Evolutionary conservation across 2,888 invertebrate genomes (phyloP).

Genomic region (Ectobius pallidus): DNA sequence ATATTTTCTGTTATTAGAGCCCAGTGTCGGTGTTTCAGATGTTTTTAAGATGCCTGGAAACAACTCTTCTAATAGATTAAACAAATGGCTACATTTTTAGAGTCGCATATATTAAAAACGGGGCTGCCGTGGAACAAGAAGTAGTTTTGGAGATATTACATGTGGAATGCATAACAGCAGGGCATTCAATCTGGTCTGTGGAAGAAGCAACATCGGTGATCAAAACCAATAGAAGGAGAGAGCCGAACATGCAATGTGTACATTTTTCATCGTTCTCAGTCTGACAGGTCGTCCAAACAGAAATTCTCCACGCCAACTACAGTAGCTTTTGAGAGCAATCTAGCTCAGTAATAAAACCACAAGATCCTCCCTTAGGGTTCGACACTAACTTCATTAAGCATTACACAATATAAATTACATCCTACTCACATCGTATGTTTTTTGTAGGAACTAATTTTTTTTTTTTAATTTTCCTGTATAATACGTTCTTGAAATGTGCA

Average conservation of each 20-base stretch:
- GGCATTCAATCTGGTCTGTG: neutral
- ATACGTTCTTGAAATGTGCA: no score
- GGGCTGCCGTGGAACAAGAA: neutral
- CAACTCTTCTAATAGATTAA: neutral
- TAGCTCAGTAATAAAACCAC: no score
- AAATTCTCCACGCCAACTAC: conserved; percentile 24
- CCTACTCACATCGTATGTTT: no score
- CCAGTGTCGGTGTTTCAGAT: neutral
- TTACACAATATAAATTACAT: no score
- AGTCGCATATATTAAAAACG: neutral
- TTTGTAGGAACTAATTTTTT: no score
- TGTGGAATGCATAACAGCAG: neutral
- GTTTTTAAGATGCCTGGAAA: neutral
- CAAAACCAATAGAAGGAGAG: conserved; percentile 23
- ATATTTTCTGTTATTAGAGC: neutral
- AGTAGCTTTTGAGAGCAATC: no score
- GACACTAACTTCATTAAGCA: no score
- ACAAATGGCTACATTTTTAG: neutral
- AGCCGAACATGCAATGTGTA: conserved; percentile 24
- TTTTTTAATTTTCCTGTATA: no score
- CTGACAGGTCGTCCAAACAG: conserved; percentile 33
- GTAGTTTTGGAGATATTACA: neutral
- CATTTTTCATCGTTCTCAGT: conserved; percentile 27
- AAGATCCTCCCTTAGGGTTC: no score
- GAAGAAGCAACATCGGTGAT: neutral